A percentile compares a stretch with the other conserved stretches of the same genome.
Evolutionary conservation across 2,888 invertebrate genomes (phyloP).

Genomic region (Dichetophora obliterata): DNA sequence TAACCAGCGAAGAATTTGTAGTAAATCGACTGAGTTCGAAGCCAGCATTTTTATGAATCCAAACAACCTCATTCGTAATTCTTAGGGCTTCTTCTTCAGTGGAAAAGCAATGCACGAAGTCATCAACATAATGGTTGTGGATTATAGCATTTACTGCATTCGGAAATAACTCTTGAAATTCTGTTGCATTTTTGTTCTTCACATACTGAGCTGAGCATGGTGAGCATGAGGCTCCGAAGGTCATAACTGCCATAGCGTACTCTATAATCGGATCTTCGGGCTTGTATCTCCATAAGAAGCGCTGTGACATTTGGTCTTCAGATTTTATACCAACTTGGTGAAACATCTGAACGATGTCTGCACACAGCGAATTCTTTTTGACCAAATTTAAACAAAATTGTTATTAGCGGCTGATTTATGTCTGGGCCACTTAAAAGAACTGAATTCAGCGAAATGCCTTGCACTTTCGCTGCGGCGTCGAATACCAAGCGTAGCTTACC

Average conservation of each 20-base stretch:
- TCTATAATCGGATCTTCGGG: constrained; percentile 20
- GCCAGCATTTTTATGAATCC: no score
- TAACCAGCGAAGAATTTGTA: constrained; percentile 36
- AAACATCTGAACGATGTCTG: constrained; percentile 62
- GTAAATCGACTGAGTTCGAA: constrained; percentile 31
- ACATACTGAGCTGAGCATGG: constrained; percentile 49
- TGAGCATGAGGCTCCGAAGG: constrained; percentile 50
- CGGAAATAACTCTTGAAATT: constrained; percentile 36
- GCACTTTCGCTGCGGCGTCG: constrained; percentile 54
- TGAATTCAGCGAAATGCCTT: constrained; percentile 53
- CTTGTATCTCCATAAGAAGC: constrained; percentile 24
- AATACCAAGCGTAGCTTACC: constrained; percentile 55
- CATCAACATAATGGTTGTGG: constrained; percentile 43
- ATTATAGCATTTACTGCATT: constrained; percentile 41
- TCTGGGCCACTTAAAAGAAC: constrained; percentile 54
- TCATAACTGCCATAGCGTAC: constrained; percentile 51
- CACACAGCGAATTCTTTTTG: constrained; percentile 52
- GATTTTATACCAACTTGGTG: constrained; percentile 52
- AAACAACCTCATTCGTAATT: constrained; percentile 25
- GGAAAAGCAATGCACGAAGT: constrained; percentile 37
- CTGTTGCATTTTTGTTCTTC: constrained; percentile 44
- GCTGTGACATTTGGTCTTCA: constrained; percentile 54
- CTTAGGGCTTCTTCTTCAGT: constrained; percentile 26
- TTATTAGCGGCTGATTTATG: constrained; percentile 50
- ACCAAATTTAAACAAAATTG: constrained; percentile 56